A percentile compares a stretch with the other conserved stretches of the same genome.
Evolutionary conservation across 2,797 vertebrate species (phyloP).

Genomic region (Phalanger gymnotis): DNA sequence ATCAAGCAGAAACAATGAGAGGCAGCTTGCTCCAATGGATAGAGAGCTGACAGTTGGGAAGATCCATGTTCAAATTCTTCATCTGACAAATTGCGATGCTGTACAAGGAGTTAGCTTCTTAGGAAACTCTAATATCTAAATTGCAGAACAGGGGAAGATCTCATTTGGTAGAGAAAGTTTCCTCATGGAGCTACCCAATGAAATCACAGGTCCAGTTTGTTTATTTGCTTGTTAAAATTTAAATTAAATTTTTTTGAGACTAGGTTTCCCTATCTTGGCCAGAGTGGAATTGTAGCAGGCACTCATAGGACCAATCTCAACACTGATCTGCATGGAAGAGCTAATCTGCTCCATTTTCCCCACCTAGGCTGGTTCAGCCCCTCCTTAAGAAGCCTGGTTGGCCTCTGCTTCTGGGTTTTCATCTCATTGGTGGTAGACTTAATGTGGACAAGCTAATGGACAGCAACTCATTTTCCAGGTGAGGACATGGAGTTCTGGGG

Average conservation of each 20-base stretch:
- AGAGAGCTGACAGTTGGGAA: background rate
- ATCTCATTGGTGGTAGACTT: background rate
- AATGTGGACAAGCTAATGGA: background rate
- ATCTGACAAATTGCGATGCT: background rate
- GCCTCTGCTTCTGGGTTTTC: background rate
- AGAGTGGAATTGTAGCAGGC: background rate
- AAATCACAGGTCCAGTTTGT: background rate
- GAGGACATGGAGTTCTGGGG: background rate
- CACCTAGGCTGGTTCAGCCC: background rate
- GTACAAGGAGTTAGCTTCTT: background rate
- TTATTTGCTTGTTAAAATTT: background rate
- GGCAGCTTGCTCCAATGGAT: background rate
- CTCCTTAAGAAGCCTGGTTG: background rate
- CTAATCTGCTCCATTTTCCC: background rate
- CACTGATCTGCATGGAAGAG: background rate
- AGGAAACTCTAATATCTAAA: background rate
- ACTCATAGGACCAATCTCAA: background rate
- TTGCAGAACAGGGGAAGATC: background rate
- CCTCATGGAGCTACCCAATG: background rate
- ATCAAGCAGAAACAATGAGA: background rate
- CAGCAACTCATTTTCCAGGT: background rate
- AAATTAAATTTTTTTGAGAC: background rate
- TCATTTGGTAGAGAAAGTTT: background rate
- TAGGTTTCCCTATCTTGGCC: background rate
- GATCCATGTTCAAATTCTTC: background rate